These are phyloP conservation scores for Mesocricetus auratus DNA, from an alignment of 2,113 vertebrate genomes.

Conservation along the genomic window DNA sequence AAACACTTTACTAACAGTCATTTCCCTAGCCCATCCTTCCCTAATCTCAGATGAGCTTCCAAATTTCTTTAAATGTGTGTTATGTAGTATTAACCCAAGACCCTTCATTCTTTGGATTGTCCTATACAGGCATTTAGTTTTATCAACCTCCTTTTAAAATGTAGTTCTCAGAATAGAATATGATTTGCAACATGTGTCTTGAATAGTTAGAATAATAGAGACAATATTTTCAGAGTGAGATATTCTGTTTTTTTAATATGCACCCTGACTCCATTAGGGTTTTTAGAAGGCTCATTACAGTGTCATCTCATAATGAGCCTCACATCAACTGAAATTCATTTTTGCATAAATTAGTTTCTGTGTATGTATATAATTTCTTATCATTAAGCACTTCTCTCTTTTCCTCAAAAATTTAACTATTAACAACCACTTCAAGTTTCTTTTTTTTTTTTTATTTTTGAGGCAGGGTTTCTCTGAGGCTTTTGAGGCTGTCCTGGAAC, in stretches of 20 bases:
- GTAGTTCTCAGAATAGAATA: not conserved
- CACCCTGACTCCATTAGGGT: not conserved
- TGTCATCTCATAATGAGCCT: constrained; percentile 32
- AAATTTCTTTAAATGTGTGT: constrained; percentile 24
- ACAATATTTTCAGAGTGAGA: not conserved
- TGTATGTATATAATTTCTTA: constrained; percentile 53
- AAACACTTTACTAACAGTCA: not conserved
- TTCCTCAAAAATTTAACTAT: constrained; percentile 41
- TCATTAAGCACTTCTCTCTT: constrained; percentile 31
- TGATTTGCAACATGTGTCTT: constrained; percentile 26
- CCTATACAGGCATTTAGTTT: not conserved
- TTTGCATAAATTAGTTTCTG: constrained; percentile 37
- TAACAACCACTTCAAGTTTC: constrained; percentile 29
- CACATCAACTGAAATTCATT: constrained; percentile 60
- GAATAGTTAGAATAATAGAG: constrained; percentile 47
- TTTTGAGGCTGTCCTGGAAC: too few relatives aligned
- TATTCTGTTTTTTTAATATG: constrained; percentile 27
- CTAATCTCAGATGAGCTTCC: constrained; percentile 19
- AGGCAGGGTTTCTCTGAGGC: too few relatives aligned
- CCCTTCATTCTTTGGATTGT: constrained; percentile 16
- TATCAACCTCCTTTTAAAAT: constrained; percentile 41
- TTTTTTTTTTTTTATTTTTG: too few relatives aligned
- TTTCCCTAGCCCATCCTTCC: not conserved
- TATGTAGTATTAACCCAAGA: constrained; percentile 7
- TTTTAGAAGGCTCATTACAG: constrained; percentile 57